These are phyloP conservation scores for Psilanteris sp. DNA, from an alignment of 1,140 invertebrate species.

Conservation along the genomic window DNA sequence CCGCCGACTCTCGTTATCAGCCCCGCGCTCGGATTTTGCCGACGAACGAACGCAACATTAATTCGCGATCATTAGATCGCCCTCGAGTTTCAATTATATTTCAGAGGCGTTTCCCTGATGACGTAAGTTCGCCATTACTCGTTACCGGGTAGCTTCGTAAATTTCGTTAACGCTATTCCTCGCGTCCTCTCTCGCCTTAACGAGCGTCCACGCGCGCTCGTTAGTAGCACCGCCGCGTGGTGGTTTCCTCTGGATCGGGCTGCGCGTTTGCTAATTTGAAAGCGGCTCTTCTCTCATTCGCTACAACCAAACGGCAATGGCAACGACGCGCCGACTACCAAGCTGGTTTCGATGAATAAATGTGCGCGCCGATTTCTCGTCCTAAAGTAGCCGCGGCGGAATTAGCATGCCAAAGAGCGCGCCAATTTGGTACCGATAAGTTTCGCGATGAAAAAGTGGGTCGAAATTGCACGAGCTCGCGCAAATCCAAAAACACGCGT, in stretches of 20 bases:
- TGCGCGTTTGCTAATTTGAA: conserved; percentile 65
- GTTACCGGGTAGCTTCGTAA: conserved; percentile 71
- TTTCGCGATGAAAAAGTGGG: too few relatives aligned
- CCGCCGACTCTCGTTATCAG: too few relatives aligned
- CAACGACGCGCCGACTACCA: conserved; percentile 37
- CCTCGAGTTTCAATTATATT: conserved; percentile 47
- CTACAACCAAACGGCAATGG: conserved; percentile 51
- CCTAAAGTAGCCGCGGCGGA: conserved; percentile 19
- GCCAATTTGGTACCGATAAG: conserved; percentile 66
- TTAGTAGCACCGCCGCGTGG: conserved; percentile 64
- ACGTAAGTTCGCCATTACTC: conserved; percentile 64
- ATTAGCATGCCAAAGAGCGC: conserved; percentile 70
- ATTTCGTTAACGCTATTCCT: conserved; percentile 70
- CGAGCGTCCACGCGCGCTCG: conserved; percentile 69
- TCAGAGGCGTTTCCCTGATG: conserved; percentile 56
- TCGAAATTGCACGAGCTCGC: too few relatives aligned
- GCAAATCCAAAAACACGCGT: too few relatives aligned
- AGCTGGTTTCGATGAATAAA: conserved; percentile 56
- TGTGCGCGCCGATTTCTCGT: conserved; percentile 60
- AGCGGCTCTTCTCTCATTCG: conserved; percentile 64
- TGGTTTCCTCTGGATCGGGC: conserved; percentile 60
- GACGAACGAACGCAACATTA: conserved; percentile 33
- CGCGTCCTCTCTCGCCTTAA: conserved; percentile 67
- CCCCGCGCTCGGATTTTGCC: too few relatives aligned
- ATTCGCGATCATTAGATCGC: conserved; percentile 35